phyloP scores from a whole-genome alignment of 2,797 vertebrate genomes.

The Nannoperca obscura region DNA sequence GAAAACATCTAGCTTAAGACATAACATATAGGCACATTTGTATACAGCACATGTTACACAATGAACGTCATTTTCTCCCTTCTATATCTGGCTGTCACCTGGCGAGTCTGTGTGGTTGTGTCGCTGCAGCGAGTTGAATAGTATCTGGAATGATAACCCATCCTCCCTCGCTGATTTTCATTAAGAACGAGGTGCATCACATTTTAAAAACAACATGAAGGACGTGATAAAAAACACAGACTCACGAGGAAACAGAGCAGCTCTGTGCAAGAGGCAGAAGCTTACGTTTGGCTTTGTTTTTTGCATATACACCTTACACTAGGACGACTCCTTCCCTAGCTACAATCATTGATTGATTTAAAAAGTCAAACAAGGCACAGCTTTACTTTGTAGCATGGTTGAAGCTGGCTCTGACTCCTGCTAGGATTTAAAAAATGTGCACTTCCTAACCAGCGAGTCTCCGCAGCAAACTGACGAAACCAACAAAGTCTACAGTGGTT shows the following conservation, averaged over 20 bases:
- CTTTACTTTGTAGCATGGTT: slow-evolving; percentile 45
- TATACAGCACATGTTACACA: slow-evolving; percentile 82
- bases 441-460: slow-evolving; percentile 62
- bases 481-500: slow-evolving; percentile 13
- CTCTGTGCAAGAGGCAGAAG: slow-evolving; percentile 56
- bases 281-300: slow-evolving; percentile 54
- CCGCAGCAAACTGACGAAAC: slow-evolving; percentile 45
- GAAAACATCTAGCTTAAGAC: slow-evolving; percentile 64
- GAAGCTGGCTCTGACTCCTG: slow-evolving; percentile 51
- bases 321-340: slow-evolving; percentile 33
- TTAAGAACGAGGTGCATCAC: not conserved
- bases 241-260: slow-evolving; percentile 34
- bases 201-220: slow-evolving; percentile 6
- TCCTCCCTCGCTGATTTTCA: not conserved
- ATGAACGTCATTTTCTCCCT: slow-evolving; percentile 35
- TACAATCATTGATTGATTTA: slow-evolving; percentile 58
- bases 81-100: slow-evolving; percentile 33
- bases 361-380: slow-evolving; percentile 72
- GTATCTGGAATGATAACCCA: not conserved
- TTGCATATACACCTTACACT: slow-evolving; percentile 69
- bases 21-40: slow-evolving; percentile 81
- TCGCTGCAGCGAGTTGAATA: slow-evolving; percentile 11
- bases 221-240: slow-evolving; percentile 30
- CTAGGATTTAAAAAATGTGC: slow-evolving; percentile 62
- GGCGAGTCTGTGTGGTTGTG: slow-evolving; percentile 25